A percentile compares a stretch with the other conserved stretches of the same genome.
Evolutionary conservation across 1,140 invertebrate species (phyloP).

Genomic region (Drosophila sulfurigaster): DNA sequence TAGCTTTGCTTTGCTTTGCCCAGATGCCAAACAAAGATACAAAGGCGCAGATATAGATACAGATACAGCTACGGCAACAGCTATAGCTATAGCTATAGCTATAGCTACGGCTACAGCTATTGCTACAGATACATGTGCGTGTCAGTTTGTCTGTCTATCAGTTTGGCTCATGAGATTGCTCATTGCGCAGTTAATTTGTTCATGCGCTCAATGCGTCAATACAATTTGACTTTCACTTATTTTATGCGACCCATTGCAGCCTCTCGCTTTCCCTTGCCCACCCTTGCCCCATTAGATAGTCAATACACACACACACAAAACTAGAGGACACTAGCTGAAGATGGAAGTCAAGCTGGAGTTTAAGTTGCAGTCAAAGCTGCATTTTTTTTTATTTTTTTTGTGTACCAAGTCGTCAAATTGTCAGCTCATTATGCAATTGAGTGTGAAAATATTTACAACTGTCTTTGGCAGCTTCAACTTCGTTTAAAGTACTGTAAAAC

Average conservation of each 20-base stretch:
- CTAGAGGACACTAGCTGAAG: slow-evolving; percentile 25
- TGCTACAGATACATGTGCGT: slow-evolving; percentile 38
- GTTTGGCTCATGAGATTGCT: slow-evolving; percentile 49
- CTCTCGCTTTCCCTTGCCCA: background rate
- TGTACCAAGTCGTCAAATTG: slow-evolving; percentile 34
- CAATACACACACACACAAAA: background rate
- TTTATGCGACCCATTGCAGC: slow-evolving; percentile 58
- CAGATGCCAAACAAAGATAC: slow-evolving; percentile 46
- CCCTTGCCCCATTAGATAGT: background rate
- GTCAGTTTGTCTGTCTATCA: slow-evolving; percentile 15
- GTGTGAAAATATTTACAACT: slow-evolving; percentile 42
- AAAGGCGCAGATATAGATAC: slow-evolving; percentile 38
- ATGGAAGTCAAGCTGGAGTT: slow-evolving; percentile 6
- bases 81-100: slow-evolving; percentile 23
- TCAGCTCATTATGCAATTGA: slow-evolving; percentile 52
- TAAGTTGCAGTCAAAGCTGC: background rate
- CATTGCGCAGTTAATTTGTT: slow-evolving; percentile 82
- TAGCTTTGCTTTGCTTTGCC: slow-evolving; percentile 36
- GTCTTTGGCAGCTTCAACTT: slow-evolving; percentile 17
- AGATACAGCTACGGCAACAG: slow-evolving; percentile 30
- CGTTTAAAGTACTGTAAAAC: slow-evolving; percentile 1
- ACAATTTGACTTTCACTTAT: slow-evolving; percentile 81
- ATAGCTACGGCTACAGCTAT: slow-evolving; percentile 21
- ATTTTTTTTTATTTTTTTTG: background rate
- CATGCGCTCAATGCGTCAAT: slow-evolving; percentile 80